phyloP scores from a whole-genome alignment of 2,888 invertebrate species.

The Agrochola circellaris region DNA sequence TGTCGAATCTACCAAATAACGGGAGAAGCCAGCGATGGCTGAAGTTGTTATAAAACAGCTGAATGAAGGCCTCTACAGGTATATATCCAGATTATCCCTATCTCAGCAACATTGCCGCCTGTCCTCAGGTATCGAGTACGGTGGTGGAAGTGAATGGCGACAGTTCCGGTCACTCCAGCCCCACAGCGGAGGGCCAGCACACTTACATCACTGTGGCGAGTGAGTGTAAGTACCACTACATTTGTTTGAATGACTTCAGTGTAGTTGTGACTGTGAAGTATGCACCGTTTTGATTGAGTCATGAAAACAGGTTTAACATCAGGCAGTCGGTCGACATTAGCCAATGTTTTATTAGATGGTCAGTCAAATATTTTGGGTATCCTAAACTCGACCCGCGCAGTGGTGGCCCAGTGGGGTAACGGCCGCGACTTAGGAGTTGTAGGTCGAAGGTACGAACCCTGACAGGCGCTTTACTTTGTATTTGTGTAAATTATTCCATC shows the following conservation, averaged over 20 bases:
- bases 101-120: not conserved
- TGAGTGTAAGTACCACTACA: conserved; percentile 51
- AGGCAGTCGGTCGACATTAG: not conserved
- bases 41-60: not conserved
- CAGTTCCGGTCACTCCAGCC: conserved; percentile 91
- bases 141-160: conserved; percentile 89
- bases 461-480: no score
- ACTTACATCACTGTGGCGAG: conserved; percentile 92
- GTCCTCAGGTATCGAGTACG: conserved; percentile 83
- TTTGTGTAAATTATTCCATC: no score
- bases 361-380: not conserved
- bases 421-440: no score
- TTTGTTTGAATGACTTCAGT: conserved; percentile 2
- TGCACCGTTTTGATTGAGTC: conserved; percentile 31
- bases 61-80: not conserved
- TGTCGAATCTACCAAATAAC: no score
- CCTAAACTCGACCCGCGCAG: not conserved
- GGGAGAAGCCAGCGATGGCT: not conserved
- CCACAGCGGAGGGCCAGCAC: conserved; percentile 87
- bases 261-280: conserved; percentile 14
- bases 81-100: not conserved
- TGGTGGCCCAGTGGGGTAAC: no score
- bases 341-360: not conserved
- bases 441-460: no score
- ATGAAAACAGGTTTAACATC: not conserved